phyloP scores from a whole-genome alignment of 37 sponge, comb jelly and placozoan species.

The Theonella swinhoei region DNA sequence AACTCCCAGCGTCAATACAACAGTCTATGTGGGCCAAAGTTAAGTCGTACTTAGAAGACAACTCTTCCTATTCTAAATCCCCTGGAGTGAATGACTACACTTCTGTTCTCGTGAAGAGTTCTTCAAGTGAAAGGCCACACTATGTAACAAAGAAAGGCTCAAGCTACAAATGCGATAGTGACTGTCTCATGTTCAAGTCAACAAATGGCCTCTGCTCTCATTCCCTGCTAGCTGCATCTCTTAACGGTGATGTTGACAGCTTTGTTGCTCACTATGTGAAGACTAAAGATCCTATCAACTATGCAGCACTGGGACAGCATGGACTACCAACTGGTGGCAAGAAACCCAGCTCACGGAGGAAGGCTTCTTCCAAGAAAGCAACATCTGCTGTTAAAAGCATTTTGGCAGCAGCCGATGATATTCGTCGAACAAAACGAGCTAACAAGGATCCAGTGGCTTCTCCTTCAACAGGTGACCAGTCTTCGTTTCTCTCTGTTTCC shows the following conservation, averaged over 20 bases:
- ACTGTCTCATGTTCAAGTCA: not conserved
- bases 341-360: not conserved
- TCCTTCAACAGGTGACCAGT: slow-evolving; percentile 4
- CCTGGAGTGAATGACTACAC: not conserved
- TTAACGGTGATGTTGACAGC: not conserved
- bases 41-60: not conserved
- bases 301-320: slow-evolving; percentile 10
- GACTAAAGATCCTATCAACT: slow-evolving; percentile 1
- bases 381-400: not conserved
- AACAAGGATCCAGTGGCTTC: slow-evolving; percentile 14
- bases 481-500: too few species aligned
- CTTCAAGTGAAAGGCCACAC: not conserved
- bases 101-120: not conserved
- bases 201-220: not conserved
- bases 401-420: too few species aligned
- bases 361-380: not conserved
- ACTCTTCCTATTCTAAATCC: not conserved
- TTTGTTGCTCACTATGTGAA: not conserved
- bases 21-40: not conserved
- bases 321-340: not conserved
- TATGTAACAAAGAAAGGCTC: not conserved
- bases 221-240: not conserved
- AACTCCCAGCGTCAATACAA: not conserved
- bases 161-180: not conserved
- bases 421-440: slow-evolving; percentile 40